Evolutionary conservation across 2,888 invertebrate species (phyloP).

Genomic region (Lamellibrachia satsuma): DNA sequence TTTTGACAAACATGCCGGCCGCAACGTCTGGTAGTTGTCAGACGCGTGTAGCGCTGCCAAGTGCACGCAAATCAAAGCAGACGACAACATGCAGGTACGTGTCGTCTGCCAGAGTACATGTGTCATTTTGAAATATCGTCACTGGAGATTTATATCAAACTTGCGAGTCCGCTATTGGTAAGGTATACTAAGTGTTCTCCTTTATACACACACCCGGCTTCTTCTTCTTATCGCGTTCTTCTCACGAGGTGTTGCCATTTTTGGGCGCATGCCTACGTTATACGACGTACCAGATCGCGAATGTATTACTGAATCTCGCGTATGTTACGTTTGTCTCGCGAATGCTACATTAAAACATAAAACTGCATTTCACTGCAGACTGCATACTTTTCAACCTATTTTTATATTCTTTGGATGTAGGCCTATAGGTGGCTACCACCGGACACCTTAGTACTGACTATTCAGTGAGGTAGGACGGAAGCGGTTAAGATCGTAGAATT

Average conservation of each 20-base stretch:
- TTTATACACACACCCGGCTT: not conserved
- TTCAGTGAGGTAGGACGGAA: not conserved
- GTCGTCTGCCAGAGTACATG: not conserved
- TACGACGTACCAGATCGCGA: not conserved
- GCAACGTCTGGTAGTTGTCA: not conserved
- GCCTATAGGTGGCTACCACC: not conserved
- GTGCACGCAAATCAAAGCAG: not conserved
- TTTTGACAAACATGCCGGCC: not conserved
- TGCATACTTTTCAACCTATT: not conserved
- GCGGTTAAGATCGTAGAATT: not conserved
- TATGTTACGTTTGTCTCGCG: not conserved
- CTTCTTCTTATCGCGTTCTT: not conserved
- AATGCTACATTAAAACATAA: not conserved
- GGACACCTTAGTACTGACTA: not conserved
- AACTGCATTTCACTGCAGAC: not conserved
- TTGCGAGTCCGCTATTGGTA: not conserved
- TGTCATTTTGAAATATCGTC: not conserved
- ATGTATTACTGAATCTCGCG: not conserved
- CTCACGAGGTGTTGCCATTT: no score
- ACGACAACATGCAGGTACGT: slow-evolving; percentile 5
- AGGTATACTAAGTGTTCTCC: not conserved
- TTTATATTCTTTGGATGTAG: not conserved
- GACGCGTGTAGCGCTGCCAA: not conserved
- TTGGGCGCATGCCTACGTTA: no score
- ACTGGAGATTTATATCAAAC: not conserved